phyloP scores from a whole-genome alignment of 2,888 invertebrate genomes.

The Pterostichus madidus region DNA sequence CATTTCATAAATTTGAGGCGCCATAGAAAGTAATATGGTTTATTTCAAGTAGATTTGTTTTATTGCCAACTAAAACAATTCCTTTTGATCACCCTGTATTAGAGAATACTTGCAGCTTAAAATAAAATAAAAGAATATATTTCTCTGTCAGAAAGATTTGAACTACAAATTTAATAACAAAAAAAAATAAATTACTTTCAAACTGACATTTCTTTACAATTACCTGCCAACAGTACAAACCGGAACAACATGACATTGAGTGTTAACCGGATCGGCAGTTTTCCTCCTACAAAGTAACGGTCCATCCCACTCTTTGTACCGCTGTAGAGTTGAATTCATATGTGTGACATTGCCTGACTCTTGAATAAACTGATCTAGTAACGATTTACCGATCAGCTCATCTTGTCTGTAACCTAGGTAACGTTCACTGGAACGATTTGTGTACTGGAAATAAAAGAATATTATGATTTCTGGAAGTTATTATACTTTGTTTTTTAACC shows the following conservation, averaged over 20 bases:
- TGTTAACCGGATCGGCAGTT: constrained; percentile 88
- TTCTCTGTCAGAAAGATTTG: neutral
- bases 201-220: constrained; percentile 48
- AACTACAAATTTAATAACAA: neutral
- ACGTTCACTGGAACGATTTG: constrained; percentile 92
- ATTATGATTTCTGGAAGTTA: neutral
- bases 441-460: constrained; percentile 82
- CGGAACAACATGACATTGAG: constrained; percentile 89
- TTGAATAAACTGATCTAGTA: constrained; percentile 78
- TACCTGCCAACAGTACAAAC: constrained; percentile 84
- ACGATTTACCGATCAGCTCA: constrained; percentile 81
- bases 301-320: constrained; percentile 89
- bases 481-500: too few species aligned
- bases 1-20: too few species aligned
- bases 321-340: constrained; percentile 82
- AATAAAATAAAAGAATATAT: too few species aligned
- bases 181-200: constrained; percentile 55
- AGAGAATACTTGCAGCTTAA: too few species aligned
- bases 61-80: too few species aligned
- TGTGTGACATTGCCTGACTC: constrained; percentile 79
- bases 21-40: too few species aligned
- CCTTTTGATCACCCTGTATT: too few species aligned
- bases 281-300: constrained; percentile 86
- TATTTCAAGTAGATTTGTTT: too few species aligned
- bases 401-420: constrained; percentile 86